These are phyloP conservation scores for Elaphurus davidianus DNA, from an alignment of 2,113 vertebrate species.

Conservation along the genomic window DNA sequence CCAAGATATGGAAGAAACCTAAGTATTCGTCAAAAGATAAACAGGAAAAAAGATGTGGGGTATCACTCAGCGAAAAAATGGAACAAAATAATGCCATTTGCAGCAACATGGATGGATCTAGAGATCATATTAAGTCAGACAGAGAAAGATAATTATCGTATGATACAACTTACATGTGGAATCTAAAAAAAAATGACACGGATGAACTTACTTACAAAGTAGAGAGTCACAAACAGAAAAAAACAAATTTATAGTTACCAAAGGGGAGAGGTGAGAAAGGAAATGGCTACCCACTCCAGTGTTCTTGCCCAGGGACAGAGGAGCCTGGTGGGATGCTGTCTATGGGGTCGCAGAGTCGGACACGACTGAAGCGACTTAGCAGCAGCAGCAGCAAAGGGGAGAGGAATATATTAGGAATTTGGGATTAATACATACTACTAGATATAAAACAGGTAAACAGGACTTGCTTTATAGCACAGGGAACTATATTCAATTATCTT, in stretches of 20 bases:
- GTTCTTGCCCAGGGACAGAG: background rate
- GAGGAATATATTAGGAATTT: background rate
- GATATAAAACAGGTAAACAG: background rate
- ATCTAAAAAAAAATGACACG: background rate
- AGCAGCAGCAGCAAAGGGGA: background rate
- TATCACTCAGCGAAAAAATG: background rate
- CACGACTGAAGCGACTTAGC: rapidly evolving
- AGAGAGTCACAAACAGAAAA: background rate
- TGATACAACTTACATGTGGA: background rate
- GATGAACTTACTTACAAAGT: background rate
- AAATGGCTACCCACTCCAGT: background rate
- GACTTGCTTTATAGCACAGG: background rate
- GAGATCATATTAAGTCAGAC: background rate
- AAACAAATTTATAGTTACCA: background rate
- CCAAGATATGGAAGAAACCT: background rate
- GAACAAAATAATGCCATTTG: background rate
- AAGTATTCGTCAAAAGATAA: background rate
- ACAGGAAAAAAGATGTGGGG: background rate
- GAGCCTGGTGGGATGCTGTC: background rate
- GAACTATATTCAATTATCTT: background rate
- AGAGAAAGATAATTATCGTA: background rate
- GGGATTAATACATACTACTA: background rate
- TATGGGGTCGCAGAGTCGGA: background rate
- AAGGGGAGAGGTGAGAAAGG: background rate
- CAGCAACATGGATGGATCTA: background rate